Evolutionary conservation across 2,888 invertebrate species (phyloP), one percentile per base, ranked within the genome.

Genomic region (Leptarthrus brevirostris): DNA sequence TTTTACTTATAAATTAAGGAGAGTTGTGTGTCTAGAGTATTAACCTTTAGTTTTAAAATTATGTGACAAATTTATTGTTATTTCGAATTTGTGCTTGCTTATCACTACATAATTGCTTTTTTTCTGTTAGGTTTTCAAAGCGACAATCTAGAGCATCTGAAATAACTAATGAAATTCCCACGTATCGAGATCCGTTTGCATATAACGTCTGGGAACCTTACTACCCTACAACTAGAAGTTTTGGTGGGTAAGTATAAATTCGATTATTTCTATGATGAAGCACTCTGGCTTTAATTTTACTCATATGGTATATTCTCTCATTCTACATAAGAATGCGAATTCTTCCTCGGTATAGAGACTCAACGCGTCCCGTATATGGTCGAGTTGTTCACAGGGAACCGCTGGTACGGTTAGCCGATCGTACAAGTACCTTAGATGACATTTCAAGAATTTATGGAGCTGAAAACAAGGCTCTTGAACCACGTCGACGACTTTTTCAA

Each of bases 81-180:
- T n/a, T n/a, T n/a, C n/a, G n/a, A n/a, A n/a, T n/a, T n/a, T n/a
- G n/a, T n/a, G n/a, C n/a, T n/a, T n/a, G n/a, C n/a, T n/a, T n/a
- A n/a, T n/a, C n/a, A n/a, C n/a, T n/a, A n/a, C n/a, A n/a, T n/a
- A n/a, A n/a, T n/a, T n/a, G n/a, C n/a, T n/a, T n/a, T n/a, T n/a
- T n/a, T n/a, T 8, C n/a, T 54, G 24, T 26, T 73, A 83, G 85
- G 83, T 93, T 94, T 86, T 95, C 94, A 14, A 94, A 94, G 84
- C 86, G 95, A 74, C 95, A 95, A 86, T 93, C 94, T 61, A 88
- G 95, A 44, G 93, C 94, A 14, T 92, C 94, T 4, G 94, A 95
- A 85, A 90, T 93, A 77, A 93, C 93, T 81, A 95, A 95, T 84
- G 93, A 94, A 86, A 91, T 95, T 79, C 93, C 92, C 77, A 90